Evolutionary conservation across 2,113 vertebrate genomes (phyloP), one percentile per base, ranked within the genome.

Genomic region (Noctilio leporinus): DNA sequence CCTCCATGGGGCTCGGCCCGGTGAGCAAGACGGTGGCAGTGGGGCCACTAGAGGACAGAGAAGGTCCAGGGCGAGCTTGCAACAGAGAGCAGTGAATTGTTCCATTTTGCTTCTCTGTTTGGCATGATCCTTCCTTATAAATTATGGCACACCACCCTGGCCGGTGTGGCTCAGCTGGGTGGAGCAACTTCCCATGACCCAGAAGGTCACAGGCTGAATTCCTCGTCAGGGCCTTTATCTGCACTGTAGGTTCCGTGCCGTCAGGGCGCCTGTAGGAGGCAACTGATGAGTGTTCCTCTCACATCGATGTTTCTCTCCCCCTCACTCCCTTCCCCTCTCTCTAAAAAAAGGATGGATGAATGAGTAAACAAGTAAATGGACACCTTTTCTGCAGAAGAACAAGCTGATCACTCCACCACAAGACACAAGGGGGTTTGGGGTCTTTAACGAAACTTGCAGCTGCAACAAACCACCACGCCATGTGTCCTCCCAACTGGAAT

Each of bases 361-460:
- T 28, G 59, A 62, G 15, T 30, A 24, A 62, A 59, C 28, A 59
- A 62, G 26, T 30, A 62, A 62, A 62, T 30, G 30, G 3, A 65
- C 8, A 0, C 45, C 67, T 85, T 77, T 83, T 53, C 78, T 51
- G 64, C 49, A 59, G 35, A 82, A 80, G 19, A 33, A 51, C 11
- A 84, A 73, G n/a, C 40, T 49, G 20, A n/a, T 6, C 47, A 40
- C 22, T 38, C 40, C 80, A 30, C 22, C 22, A 62, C 19, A 28
- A 91, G 87, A 81, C 11, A 80, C 3, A 93, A 40, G 28, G 33
- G 26, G 30, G 4, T 30, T n/a, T 17, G 22, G 20, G 30, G 83
- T n/a, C 78, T 86, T 91, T 20, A n/a, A 88, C 81, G 67, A 95
- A 57, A 65, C 47, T 43, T 70, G 73, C 51, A 96, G 86, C 95